Base-by-base conservation (phyloP, 2,797 vertebrate genomes). In the Neopelma chrysocephalum region DNA sequence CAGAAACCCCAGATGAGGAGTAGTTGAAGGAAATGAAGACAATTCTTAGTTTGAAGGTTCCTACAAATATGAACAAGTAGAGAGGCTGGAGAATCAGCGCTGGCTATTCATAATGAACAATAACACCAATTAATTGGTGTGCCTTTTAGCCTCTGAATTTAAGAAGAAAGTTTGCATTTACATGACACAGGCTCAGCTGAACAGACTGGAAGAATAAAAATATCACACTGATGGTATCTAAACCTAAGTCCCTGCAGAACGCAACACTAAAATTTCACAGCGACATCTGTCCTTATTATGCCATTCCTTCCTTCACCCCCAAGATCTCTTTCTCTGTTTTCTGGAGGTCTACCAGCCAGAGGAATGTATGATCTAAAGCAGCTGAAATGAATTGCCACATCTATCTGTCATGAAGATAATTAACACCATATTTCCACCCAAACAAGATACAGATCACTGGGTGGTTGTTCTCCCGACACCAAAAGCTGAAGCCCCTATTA, bases 361-460 rank as follows among this genome's bases (percentile, higher is more conserved):
- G 56, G 70, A 89, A 93, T 70, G 86, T 34, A 94, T 88, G 90
- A 95, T 78, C 84, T 91, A 73, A 93, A 96, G 85, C 85, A 89
- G 90, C 90, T 95, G 86, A 91, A 84, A 58, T 72, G 73, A 94
- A 83, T 94, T 93, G 80, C 82, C 87, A 95, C 64, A 94, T 86
- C 79, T 80, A 88, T 95, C 94, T 96, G 94, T 96, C 93, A 90
- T 68, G 91, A 93, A 56, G 92, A 87, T 82, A 93, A 95, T 73
- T 88, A 95, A 95, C 91, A 95, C 62, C 91, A 93, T 80, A 95
- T 84, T 89, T 97, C 78, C 71, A 91, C 76, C 83, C 82, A 91
- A 89, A 85, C 81, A 81, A 95, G 87, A 96, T 91, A 79, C 85
- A 90, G 73, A 95, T 93, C 82, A 3, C 42, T 66, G 72, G 77